Conservation (phyloP, 1,140 invertebrate genomes). For the Lethrus apterus region DNA sequence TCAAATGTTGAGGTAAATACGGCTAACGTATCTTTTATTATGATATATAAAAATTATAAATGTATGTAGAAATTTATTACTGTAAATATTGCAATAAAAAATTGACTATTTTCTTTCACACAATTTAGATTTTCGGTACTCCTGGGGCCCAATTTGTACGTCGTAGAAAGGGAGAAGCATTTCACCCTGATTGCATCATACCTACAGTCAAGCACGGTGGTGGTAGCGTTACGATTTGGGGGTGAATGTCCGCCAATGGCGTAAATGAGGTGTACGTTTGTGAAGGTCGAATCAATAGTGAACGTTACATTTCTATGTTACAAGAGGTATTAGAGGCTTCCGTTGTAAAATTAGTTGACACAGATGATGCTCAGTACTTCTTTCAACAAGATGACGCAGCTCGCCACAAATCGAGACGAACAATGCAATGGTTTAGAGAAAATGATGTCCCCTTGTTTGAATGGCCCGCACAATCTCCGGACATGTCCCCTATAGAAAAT, state of each 20-base stretch:
- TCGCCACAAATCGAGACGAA: background rate
- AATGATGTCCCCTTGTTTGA: background rate
- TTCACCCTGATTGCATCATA: background rate
- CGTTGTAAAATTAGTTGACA: background rate
- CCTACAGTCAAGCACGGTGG: slow-evolving; percentile 2
- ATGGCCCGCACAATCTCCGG: background rate
- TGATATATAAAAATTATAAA: no score
- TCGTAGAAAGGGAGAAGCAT: background rate
- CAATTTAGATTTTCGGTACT: slow-evolving; percentile 1
- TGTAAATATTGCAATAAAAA: no score
- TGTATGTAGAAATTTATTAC: no score
- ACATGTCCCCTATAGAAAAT: slow-evolving; percentile 3
- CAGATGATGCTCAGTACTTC: background rate
- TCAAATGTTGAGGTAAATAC: no score
- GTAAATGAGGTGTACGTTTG: slow-evolving; percentile 1
- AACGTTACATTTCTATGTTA: no score
- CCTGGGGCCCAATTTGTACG: background rate
- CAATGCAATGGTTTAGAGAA: background rate
- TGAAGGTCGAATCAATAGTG: slow-evolving; percentile 2
- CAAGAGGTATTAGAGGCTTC: background rate
- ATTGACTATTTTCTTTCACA: no score
- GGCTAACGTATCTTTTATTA: no score
- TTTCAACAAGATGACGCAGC: slow-evolving; percentile 5
- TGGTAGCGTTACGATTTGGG: background rate
- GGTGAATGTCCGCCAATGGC: background rate